phyloP scores from a whole-genome alignment of 1,140 invertebrate genomes.

The Odontomachus brunneus region DNA sequence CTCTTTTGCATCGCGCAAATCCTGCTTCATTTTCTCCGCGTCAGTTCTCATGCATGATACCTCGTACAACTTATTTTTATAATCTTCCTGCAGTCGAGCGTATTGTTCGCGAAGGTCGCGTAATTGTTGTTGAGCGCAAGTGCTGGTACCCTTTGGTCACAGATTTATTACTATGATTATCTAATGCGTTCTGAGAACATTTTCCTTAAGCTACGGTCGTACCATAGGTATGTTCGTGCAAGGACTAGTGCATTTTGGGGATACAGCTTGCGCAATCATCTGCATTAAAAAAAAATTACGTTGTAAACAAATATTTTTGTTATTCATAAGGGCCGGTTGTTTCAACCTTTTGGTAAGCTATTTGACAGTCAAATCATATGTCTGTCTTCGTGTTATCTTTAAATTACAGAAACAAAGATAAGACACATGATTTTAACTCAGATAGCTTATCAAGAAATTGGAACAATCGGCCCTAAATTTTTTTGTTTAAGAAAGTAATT shows the following conservation, averaged over 20 bases:
- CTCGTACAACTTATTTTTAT: slow-evolving; percentile 86
- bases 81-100: slow-evolving; percentile 86
- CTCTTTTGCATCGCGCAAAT: slow-evolving; percentile 84
- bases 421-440: too few species aligned
- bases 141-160: slow-evolving; percentile 67
- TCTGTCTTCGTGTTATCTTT: too few species aligned
- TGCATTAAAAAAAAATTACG: slow-evolving; percentile 10
- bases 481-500: background rate
- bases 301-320: too few species aligned
- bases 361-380: too few species aligned
- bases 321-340: too few species aligned
- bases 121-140: slow-evolving; percentile 81
- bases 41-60: slow-evolving; percentile 85
- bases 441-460: too few species aligned
- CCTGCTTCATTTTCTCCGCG: slow-evolving; percentile 84
- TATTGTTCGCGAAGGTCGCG: slow-evolving; percentile 86
- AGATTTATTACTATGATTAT: slow-evolving; percentile 5
- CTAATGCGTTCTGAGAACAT: slow-evolving; percentile 17
- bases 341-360: too few species aligned
- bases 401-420: too few species aligned
- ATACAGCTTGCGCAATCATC: slow-evolving; percentile 58
- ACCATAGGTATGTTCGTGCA: slow-evolving; percentile 75
- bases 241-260: slow-evolving; percentile 71
- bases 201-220: slow-evolving; percentile 46
- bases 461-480: too few species aligned